Evolutionary conservation across 2,888 invertebrate genomes (phyloP).

Genomic region (Phaedon cochleariae): DNA sequence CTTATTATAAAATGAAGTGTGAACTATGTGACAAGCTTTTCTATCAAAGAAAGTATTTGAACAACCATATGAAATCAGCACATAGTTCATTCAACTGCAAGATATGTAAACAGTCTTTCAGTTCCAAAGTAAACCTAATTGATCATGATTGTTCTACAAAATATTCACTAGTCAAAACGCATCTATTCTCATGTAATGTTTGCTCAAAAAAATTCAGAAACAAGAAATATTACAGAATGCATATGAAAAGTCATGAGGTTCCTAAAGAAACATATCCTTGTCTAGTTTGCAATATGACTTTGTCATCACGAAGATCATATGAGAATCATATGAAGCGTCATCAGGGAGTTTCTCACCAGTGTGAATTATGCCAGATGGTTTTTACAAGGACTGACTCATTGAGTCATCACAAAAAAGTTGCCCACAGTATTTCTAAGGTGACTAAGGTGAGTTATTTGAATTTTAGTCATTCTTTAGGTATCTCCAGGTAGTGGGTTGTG

Average conservation of each 20-base stretch:
- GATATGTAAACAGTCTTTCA: constrained; percentile 48
- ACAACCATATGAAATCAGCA: constrained; percentile 58
- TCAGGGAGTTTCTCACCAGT: constrained; percentile 46
- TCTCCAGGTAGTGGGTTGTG: too few species aligned
- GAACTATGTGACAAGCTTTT: constrained; percentile 57
- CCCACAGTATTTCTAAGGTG: constrained; percentile 36
- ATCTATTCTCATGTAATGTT: constrained; percentile 47
- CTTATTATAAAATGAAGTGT: constrained; percentile 46
- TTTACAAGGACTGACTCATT: constrained; percentile 43
- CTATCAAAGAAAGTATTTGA: constrained; percentile 61
- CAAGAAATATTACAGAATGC: constrained; percentile 48
- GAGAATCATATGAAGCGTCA: constrained; percentile 58
- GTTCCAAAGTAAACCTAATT: constrained; percentile 45
- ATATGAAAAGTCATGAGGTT: constrained; percentile 46
- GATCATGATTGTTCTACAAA: constrained; percentile 49
- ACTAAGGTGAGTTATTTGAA: too few species aligned
- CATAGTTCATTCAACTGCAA: constrained; percentile 54
- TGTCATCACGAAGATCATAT: constrained; percentile 35
- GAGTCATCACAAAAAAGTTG: constrained; percentile 58
- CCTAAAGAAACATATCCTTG: constrained; percentile 26
- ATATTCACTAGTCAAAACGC: constrained; percentile 37
- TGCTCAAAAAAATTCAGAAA: constrained; percentile 51
- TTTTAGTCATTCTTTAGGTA: too few species aligned
- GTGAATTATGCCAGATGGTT: constrained; percentile 47
- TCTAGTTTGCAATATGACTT: constrained; percentile 31